These are phyloP conservation scores for Drosophila sp. DNA, from an alignment of 1,140 invertebrate species.

Conservation along the genomic window DNA sequence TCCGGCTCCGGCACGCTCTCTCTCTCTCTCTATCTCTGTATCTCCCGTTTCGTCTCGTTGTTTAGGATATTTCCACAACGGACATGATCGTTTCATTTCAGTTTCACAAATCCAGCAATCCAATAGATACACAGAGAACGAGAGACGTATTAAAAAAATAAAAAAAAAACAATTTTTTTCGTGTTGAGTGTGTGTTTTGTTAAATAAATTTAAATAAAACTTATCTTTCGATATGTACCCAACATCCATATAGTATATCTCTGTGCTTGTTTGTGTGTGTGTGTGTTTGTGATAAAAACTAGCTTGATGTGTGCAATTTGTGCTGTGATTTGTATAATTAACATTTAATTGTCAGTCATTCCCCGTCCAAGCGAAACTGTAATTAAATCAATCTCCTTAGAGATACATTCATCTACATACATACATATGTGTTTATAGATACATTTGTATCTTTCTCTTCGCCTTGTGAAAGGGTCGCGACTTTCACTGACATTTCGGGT, in stretches of 20 bases:
- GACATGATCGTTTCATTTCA: conserved; percentile 81
- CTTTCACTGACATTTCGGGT: conserved; percentile 77
- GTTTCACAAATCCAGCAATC: conserved; percentile 80
- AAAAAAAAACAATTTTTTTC: conserved; percentile 48
- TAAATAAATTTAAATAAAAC: conserved; percentile 62
- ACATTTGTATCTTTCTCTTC: conserved; percentile 59
- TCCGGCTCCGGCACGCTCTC: conserved; percentile 5
- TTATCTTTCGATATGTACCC: conserved; percentile 5
- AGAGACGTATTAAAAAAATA: conserved; percentile 49
- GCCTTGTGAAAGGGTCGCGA: conserved; percentile 59
- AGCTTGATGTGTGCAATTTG: conserved; percentile 32
- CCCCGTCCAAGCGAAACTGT: conserved; percentile 2
- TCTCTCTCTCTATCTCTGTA: conserved; percentile 37
- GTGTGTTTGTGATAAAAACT: conserved; percentile 9
- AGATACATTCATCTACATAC: neutral
- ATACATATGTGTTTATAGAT: conserved; percentile 36
- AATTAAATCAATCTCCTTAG: conserved; percentile 10
- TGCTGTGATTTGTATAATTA: conserved; percentile 57
- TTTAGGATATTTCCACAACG: conserved; percentile 69
- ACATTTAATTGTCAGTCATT: conserved; percentile 37
- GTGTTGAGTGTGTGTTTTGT: conserved; percentile 53
- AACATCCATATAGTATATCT: neutral
- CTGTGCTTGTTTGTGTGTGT: conserved; percentile 7
- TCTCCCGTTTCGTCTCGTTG: conserved; percentile 64
- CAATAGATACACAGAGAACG: conserved; percentile 81